These are phyloP conservation scores for Clarias fuscus DNA, from an alignment of 2,797 vertebrate genomes.

Conservation along the genomic window DNA sequence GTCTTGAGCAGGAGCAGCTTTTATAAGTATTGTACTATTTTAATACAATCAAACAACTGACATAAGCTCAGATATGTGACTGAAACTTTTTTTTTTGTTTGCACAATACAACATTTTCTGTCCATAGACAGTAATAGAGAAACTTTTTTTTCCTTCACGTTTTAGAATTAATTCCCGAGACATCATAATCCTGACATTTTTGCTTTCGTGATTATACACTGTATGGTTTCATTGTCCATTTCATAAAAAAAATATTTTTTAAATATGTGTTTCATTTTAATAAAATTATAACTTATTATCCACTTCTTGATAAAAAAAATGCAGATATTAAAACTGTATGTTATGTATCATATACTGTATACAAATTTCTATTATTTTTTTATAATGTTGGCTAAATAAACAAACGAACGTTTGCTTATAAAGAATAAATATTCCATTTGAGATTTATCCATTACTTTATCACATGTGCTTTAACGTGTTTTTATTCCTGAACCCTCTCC, in stretches of 20 bases:
- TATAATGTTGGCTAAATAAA: background rate
- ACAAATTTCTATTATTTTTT: constrained; percentile 38
- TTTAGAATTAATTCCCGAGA: background rate
- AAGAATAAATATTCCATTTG: background rate
- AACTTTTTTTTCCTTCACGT: background rate
- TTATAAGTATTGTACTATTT: background rate
- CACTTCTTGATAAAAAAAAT: constrained; percentile 22
- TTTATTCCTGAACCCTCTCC: background rate
- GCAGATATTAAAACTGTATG: background rate
- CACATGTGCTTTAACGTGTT: background rate
- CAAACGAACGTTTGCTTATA: background rate
- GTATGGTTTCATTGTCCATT: constrained; percentile 13
- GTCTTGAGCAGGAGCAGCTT: background rate
- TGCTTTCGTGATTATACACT: background rate
- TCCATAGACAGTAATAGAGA: background rate
- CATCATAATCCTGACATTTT: background rate
- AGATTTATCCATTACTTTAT: background rate
- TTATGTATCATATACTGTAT: constrained; percentile 34
- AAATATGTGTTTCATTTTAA: constrained; percentile 19
- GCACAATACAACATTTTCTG: background rate
- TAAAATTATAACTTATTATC: constrained; percentile 19
- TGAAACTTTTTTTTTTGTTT: background rate
- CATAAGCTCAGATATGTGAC: background rate
- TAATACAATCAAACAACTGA: background rate
- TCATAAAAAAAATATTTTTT: constrained; percentile 33